Conservation (phyloP, 1,140 invertebrate genomes). For the Kradibia gibbosae region DNA sequence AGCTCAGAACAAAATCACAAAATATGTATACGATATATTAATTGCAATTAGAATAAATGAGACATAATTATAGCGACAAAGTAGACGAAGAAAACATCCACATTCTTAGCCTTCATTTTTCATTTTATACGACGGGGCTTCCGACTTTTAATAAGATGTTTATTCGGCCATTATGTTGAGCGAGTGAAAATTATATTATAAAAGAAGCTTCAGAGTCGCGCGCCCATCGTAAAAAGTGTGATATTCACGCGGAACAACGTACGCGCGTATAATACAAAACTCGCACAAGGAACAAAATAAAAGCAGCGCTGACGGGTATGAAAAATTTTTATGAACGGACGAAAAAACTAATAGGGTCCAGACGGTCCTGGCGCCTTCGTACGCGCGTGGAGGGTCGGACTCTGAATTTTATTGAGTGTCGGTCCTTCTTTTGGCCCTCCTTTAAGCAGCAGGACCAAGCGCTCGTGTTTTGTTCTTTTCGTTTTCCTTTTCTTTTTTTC, state of each 20-base stretch:
- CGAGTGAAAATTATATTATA: slow-evolving; percentile 35
- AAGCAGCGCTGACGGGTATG: slow-evolving; percentile 22
- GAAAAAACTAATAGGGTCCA: slow-evolving; percentile 40
- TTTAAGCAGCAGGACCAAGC: neutral
- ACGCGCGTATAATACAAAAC: slow-evolving; percentile 24
- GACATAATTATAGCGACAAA: too few species aligned
- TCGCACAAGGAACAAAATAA: slow-evolving; percentile 20
- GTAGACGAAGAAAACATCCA: too few species aligned
- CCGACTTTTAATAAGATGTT: slow-evolving; percentile 23
- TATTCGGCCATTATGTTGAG: slow-evolving; percentile 32
- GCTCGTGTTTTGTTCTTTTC: neutral
- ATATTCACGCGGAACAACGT: slow-evolving; percentile 39
- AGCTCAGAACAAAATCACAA: too few species aligned
- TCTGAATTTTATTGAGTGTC: slow-evolving; percentile 45
- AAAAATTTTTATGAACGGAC: slow-evolving; percentile 43
- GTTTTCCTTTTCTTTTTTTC: neutral
- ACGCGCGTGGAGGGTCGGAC: neutral
- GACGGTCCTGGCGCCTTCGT: slow-evolving; percentile 37
- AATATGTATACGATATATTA: too few species aligned
- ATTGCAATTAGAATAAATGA: too few species aligned
- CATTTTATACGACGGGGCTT: too few species aligned
- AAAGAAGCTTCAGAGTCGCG: slow-evolving; percentile 10
- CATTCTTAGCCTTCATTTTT: too few species aligned
- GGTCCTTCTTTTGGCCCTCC: slow-evolving; percentile 23
- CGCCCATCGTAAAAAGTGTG: slow-evolving; percentile 38